These are phyloP conservation scores for Drosophila lowei DNA, from an alignment of 1,140 invertebrate species.

Conservation along the genomic window DNA sequence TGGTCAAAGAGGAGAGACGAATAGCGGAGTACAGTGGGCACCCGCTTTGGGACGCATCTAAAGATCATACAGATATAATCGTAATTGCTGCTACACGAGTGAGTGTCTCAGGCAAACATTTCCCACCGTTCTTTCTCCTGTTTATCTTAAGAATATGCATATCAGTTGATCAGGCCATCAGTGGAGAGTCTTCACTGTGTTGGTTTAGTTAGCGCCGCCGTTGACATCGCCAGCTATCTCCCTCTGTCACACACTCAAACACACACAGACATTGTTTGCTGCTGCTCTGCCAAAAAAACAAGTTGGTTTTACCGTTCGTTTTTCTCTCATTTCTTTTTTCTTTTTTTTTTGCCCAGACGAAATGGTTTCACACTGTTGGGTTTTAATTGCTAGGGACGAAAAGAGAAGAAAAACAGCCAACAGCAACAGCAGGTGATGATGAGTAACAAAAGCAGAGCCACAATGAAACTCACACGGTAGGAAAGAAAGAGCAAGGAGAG, in stretches of 20 bases:
- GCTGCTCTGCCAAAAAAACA: slow-evolving; percentile 7
- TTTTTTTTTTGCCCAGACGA: slow-evolving; percentile 12
- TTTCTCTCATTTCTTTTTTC: not conserved
- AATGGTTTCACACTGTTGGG: slow-evolving; percentile 15
- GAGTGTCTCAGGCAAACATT: too few relatives aligned
- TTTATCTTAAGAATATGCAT: too few relatives aligned
- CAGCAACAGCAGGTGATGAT: slow-evolving; percentile 20
- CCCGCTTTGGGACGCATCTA: too few relatives aligned
- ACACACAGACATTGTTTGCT: not conserved
- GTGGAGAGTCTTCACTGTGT: too few relatives aligned
- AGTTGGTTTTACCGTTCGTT: slow-evolving; percentile 38
- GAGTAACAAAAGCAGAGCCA: slow-evolving; percentile 26
- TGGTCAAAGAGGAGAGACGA: not conserved
- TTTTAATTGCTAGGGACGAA: slow-evolving; percentile 31
- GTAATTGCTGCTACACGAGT: too few relatives aligned
- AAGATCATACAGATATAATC: too few relatives aligned
- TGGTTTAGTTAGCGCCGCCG: too few relatives aligned
- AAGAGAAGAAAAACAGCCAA: slow-evolving; percentile 9
- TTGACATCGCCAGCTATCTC: too few relatives aligned
- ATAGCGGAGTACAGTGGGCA: too few relatives aligned
- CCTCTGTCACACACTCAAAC: not conserved
- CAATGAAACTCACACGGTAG: slow-evolving; percentile 18
- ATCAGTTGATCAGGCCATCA: too few relatives aligned
- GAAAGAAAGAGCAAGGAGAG: not conserved
- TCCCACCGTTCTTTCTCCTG: too few relatives aligned